Conservation (phyloP, 2,888 invertebrate species). For the Anarsia innoxiella region DNA sequence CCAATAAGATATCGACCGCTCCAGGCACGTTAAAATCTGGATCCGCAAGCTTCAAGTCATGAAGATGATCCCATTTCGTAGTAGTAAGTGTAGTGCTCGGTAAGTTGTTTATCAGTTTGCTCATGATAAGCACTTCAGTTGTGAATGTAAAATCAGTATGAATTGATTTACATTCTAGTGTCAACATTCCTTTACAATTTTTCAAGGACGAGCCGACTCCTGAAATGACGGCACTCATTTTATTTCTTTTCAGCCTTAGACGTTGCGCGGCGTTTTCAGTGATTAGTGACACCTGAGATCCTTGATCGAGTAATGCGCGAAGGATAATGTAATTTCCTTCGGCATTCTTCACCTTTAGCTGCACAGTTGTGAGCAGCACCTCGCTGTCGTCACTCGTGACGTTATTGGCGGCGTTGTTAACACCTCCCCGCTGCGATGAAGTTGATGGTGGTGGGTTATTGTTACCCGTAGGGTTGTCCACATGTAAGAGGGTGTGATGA, state of each 20-base stretch:
- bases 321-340: constrained; percentile 1
- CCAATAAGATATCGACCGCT: background rate
- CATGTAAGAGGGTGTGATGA: constrained; percentile 14
- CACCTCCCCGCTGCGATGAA: too few species aligned
- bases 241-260: background rate
- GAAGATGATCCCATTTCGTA: background rate
- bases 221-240: constrained; percentile 1
- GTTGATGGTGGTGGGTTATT: background rate
- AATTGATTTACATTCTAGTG: background rate
- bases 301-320: constrained; percentile 2
- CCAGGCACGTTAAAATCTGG: background rate
- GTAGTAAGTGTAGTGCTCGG: background rate
- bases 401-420: background rate
- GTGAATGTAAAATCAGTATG: background rate
- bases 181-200: constrained; percentile 1
- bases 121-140: background rate
- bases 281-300: constrained; percentile 2
- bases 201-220: background rate
- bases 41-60: background rate
- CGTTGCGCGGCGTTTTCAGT: constrained; percentile 4
- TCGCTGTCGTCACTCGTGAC: background rate
- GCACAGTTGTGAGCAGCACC: constrained; percentile 4
- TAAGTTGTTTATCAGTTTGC: background rate
- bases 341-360: background rate
- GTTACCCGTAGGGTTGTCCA: background rate